Percentiles rank a stretch among this genome's conserved stretches.
phyloP scores from a whole-genome alignment of 2,888 invertebrate genomes.

The Unio pictorum region DNA sequence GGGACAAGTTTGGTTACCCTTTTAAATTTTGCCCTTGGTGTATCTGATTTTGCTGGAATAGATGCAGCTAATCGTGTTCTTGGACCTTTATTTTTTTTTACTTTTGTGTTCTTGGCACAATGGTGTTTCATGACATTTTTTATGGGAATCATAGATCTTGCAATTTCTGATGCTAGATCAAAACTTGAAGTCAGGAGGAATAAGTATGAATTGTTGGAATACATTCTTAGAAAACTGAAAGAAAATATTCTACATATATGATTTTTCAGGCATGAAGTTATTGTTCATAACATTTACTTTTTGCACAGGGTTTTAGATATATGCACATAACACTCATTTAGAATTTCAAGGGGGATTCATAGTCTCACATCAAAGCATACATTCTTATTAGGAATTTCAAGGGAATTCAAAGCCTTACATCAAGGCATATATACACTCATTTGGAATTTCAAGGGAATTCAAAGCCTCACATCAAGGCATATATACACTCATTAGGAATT shows the following conservation, averaged over 20 bases:
- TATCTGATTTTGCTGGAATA: slow-evolving; percentile 39
- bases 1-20: slow-evolving; percentile 27
- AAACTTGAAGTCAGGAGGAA: slow-evolving; percentile 25
- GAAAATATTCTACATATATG: slow-evolving; percentile 30
- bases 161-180: slow-evolving; percentile 27
- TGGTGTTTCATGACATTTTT: slow-evolving; percentile 43
- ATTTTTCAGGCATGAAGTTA: not conserved
- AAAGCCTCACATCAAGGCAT: no score
- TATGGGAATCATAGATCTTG: slow-evolving; percentile 42
- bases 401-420: no score
- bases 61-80: slow-evolving; percentile 24
- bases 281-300: no score
- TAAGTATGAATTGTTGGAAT: slow-evolving; percentile 41
- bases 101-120: slow-evolving; percentile 33
- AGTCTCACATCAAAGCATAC: no score
- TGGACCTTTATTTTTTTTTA: slow-evolving; percentile 44
- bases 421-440: no score
- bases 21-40: slow-evolving; percentile 41
- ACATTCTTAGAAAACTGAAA: slow-evolving; percentile 41
- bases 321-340: no score
- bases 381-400: no score
- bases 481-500: no score
- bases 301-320: no score
- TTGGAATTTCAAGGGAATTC: no score
- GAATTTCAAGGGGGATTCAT: no score